Evolutionary conservation across 2,113 vertebrate genomes (phyloP).

Genomic region (Chaenogobius annularis): DNA sequence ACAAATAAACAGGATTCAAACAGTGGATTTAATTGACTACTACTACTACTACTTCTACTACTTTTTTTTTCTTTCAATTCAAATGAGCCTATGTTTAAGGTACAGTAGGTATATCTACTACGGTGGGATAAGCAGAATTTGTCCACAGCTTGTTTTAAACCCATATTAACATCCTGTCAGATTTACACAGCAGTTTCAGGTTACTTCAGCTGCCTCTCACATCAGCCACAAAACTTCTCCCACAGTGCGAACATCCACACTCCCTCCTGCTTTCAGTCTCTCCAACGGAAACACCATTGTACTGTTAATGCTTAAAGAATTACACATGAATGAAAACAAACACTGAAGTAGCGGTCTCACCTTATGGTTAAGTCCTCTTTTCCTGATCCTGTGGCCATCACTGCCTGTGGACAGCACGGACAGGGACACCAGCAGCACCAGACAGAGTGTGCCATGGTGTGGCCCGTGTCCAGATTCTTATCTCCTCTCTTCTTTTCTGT

Average conservation of each 20-base stretch:
- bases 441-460: constrained; percentile 64
- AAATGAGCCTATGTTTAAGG: background rate
- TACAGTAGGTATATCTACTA: background rate
- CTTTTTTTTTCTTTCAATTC: background rate
- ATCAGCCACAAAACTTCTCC: constrained; percentile 32
- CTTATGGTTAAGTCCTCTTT: constrained; percentile 78
- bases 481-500: constrained; percentile 16
- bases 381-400: constrained; percentile 69
- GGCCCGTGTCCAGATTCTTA: constrained; percentile 33
- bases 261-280: background rate
- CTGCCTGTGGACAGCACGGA: constrained; percentile 69
- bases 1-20: background rate
- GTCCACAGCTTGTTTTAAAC: constrained; percentile 3
- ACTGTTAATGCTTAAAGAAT: constrained; percentile 6
- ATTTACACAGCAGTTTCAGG: constrained; percentile 7
- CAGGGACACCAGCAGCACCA: constrained; percentile 64
- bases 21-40: background rate
- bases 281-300: constrained; percentile 34
- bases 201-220: constrained; percentile 43
- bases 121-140: background rate
- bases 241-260: constrained; percentile 35
- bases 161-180: background rate
- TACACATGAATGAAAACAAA: background rate
- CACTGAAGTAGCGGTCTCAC: constrained; percentile 53
- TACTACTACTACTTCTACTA: no score